Evolutionary conservation across 37 sponge, comb jelly and placozoan species (phyloP).

Genomic region (Petrosia ficiformis): DNA sequence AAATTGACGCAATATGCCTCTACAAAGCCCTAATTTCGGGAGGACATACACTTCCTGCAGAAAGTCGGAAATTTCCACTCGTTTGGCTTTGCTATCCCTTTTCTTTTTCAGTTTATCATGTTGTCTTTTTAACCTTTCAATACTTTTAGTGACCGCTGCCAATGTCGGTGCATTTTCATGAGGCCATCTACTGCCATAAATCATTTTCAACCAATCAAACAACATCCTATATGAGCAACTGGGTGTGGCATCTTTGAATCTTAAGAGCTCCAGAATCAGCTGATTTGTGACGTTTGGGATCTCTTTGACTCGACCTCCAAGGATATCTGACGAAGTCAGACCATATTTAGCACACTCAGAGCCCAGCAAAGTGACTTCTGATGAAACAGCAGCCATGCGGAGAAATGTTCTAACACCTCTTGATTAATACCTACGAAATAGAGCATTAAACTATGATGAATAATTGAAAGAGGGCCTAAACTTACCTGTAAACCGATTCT

Average conservation of each 20-base stretch:
- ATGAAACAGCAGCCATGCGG: too few relatives aligned
- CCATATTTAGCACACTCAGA: not conserved
- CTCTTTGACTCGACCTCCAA: not conserved
- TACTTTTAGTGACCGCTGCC: constrained; percentile 16
- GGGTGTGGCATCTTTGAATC: constrained; percentile 14
- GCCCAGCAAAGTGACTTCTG: too few relatives aligned
- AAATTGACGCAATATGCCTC: constrained; percentile 13
- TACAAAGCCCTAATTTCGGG: constrained; percentile 8
- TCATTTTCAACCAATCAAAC: not conserved
- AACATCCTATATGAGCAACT: not conserved
- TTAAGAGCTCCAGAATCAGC: constrained; percentile 10
- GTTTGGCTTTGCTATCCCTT: not conserved
- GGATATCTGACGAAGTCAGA: not conserved
- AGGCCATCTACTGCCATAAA: constrained; percentile 18
- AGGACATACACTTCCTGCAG: constrained; percentile 7
- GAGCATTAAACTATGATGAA: not conserved
- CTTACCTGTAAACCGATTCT: too few relatives aligned
- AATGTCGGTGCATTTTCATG: constrained; percentile 15
- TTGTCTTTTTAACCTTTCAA: not conserved
- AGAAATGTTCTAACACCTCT: too few relatives aligned
- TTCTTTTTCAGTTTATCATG: constrained; percentile 7
- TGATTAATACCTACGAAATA: too few relatives aligned
- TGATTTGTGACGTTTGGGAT: not conserved
- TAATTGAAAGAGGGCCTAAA: too few relatives aligned
- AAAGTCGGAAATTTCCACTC: not conserved